Evolutionary conservation across 2,888 invertebrate species (phyloP), one percentile per base, ranked within the genome.

Genomic region (Caenorhabditis parvicauda): DNA sequence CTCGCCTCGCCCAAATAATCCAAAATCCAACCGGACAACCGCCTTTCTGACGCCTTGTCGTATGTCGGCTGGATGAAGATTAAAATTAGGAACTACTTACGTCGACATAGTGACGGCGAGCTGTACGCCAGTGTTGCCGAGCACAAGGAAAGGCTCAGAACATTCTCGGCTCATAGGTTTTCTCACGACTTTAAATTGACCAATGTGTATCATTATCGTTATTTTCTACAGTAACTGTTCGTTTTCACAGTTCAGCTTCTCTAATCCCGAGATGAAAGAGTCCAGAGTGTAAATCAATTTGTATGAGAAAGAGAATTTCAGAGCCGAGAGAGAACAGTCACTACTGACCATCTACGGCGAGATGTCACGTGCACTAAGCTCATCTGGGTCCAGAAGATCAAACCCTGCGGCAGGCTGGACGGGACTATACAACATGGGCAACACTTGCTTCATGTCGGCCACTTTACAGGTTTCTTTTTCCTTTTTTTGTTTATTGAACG

Each of bases 351-450:
- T 59, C 43, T 54, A 59, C 46, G 54, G 46, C 7, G 50, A 54
- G 25, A 54, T 59, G 59, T 24, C 12, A 12, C 35, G 9, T n/a
- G 35, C 35, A 9, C 35, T 32, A n/a, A n/a, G n/a, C n/a, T n/a
- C 1, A 56, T 46, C 46, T 50, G 51, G 2, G 51, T 56, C 24
- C 47, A 58, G 44, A 46, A 17, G 44, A 32, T 4, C 14, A 45
- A 14, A 14, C 5, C 35, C 14, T 19, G 45, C 41, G 12, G 9
- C 32, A 1, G 45, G 39, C 12, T 7, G 37, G 2, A 63, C 63
- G 6, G 85, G 72, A 0, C 79, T 85, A 2, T 82, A 83, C 45
- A 85, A 85, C 73, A 79, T 85, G 27, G 85, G 85, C 25, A 85
- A 86, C 72, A 85, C 85, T 2, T 86, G 85, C 70, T 85, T 84